Evolutionary conservation across 2,113 vertebrate species (phyloP), one percentile per base, ranked within the genome.

Genomic region (Eurypyga helias): DNA sequence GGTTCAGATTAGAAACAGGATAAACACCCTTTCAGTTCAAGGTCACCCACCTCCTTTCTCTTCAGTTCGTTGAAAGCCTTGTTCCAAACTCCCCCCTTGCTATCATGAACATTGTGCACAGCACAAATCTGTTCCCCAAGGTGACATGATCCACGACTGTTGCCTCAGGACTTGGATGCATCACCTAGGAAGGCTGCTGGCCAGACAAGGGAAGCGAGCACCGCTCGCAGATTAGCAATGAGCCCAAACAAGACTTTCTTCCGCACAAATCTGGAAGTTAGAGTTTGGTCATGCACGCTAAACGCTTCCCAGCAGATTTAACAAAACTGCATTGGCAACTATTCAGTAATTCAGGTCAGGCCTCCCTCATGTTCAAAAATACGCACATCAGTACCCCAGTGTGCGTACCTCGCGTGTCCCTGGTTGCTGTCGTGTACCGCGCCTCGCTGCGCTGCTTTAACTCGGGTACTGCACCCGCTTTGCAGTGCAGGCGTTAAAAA

Each of bases 101-200:
- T 21, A 0, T 8, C 0, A 0, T 11, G 36, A 73, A n/a, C 0
- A 0, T 11, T 60, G 55, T 43, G 84, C 66, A 14, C 20, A 48
- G 78, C 81, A 14, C n/a, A 15, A 25, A 26, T 65, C 73, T 46
- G 48, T 67, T 54, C 64, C 93, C 43, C 0, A 4, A 71, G 72
- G 58, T 23, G 72, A 34, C 28, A 8, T 9, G 72, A 45, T 55
- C 51, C 33, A 57, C 33, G 14, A 6, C 25, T 36, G 45, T 48
- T 76, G 69, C 80, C 86, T 69, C 2, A 0, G 66, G 66, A 64
- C 38, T 29, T 4, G 66, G 82, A 67, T 34, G 38, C 28, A 3
- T 23, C 1, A 0, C 43, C 72, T 2, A 15, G 92, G 78, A 72
- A 62, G 9, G 71, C 75, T 86, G 91, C 93, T 93, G 96, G 90